These are phyloP conservation scores for Larimichthys polyactis DNA, from an alignment of 2,113 vertebrate species.

Conservation along the genomic window DNA sequence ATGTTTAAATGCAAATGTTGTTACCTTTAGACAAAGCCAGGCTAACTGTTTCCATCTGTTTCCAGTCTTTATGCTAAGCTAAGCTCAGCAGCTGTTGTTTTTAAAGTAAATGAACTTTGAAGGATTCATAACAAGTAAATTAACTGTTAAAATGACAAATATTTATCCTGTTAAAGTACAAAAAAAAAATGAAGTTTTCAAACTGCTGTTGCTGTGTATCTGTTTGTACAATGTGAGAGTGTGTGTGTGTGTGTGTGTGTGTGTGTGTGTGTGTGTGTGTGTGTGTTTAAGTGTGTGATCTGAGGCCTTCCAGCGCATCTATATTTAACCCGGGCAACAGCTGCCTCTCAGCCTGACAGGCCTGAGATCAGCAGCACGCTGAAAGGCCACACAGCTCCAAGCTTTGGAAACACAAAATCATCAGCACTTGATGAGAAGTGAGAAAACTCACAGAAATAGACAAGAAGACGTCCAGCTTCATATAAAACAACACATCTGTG, in stretches of 20 bases:
- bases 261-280: conserved; percentile 30
- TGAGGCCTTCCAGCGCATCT: conserved; percentile 49
- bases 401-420: not conserved
- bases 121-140: too few relatives aligned
- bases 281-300: conserved; percentile 25
- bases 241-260: conserved; percentile 12
- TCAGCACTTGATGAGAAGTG: conserved; percentile 6
- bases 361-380: conserved; percentile 17
- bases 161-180: too few relatives aligned
- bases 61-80: too few relatives aligned
- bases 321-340: conserved; percentile 65
- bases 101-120: too few relatives aligned
- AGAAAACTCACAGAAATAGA: conserved; percentile 24
- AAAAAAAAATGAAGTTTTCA: not conserved
- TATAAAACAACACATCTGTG: not conserved
- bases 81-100: too few relatives aligned
- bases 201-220: not conserved
- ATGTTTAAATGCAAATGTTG: too few relatives aligned
- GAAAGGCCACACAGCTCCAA: not conserved
- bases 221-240: not conserved
- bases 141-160: too few relatives aligned
- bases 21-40: too few relatives aligned
- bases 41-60: too few relatives aligned
- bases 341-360: conserved; percentile 48
- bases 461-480: not conserved